A percentile compares a stretch with the other conserved stretches of the same genome.
Conservation (phyloP, 2,888 invertebrate species). For the Callyntrura sp. region DNA sequence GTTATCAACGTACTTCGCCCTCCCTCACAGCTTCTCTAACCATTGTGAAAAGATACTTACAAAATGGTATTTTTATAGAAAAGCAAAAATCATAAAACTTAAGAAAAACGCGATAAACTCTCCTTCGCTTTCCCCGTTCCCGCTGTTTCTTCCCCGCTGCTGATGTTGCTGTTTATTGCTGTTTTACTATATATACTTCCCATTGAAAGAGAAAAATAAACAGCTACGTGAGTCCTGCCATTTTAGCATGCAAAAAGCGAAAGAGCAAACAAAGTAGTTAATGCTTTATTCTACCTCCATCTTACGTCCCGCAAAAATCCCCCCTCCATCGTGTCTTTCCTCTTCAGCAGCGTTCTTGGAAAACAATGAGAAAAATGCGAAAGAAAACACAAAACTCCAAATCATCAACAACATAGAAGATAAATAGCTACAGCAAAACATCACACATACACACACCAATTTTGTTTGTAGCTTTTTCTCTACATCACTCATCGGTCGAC, state of each 20-base stretch:
- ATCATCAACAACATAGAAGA: no score
- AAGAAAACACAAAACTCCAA: slow-evolving; percentile 37
- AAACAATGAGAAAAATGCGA: slow-evolving; percentile 26
- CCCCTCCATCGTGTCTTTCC: neutral
- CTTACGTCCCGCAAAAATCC: slow-evolving; percentile 7
- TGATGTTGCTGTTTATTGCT: no score
- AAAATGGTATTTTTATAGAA: no score
- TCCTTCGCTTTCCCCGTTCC: neutral
- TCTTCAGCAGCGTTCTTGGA: neutral
- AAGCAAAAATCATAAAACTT: neutral
- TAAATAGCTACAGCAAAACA: slow-evolving; percentile 27
- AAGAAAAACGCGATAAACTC: neutral
- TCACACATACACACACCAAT: no score
- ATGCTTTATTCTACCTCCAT: neutral
- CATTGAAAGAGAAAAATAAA: slow-evolving; percentile 16
- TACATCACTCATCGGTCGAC: slow-evolving; percentile 27
- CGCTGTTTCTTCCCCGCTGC: slow-evolving; percentile 3
- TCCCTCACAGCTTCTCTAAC: no score
- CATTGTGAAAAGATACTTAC: no score
- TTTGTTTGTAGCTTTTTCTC: slow-evolving; percentile 35
- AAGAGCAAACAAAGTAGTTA: slow-evolving; percentile 41
- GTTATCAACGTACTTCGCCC: no score
- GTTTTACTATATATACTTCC: no score
- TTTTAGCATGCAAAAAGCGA: slow-evolving; percentile 26
- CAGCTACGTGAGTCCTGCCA: neutral